Conservation (phyloP, 2,113 vertebrate species). For the Ameiurus melas region DNA sequence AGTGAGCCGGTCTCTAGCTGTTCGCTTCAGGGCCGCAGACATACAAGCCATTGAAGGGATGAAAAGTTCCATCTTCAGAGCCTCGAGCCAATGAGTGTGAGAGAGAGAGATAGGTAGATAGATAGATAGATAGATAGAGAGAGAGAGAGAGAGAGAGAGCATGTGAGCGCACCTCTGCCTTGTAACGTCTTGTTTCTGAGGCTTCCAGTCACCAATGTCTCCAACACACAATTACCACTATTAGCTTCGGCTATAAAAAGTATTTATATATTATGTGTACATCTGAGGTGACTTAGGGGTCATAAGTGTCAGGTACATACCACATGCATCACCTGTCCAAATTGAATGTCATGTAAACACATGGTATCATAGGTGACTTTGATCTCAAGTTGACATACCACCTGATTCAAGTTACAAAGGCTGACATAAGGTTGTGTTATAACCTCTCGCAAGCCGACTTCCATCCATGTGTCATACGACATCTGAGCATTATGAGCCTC, state of each 20-base stretch:
- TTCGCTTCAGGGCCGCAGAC: conserved; percentile 78
- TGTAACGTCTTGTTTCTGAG: conserved; percentile 21
- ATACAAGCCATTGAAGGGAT: conserved; percentile 79
- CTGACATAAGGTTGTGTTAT: background rate
- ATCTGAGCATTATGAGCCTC: background rate
- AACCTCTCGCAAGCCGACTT: background rate
- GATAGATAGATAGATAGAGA: background rate
- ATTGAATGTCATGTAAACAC: background rate
- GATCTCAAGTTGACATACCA: background rate
- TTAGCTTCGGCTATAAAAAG: background rate
- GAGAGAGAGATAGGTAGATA: background rate
- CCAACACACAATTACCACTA: background rate
- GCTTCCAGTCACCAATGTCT: background rate
- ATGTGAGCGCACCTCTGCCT: conserved; percentile 7
- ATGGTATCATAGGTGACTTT: background rate
- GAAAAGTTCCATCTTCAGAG: conserved; percentile 73
- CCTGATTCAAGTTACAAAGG: background rate
- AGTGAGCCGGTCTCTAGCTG: conserved; percentile 71
- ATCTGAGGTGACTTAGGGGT: background rate
- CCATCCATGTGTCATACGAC: background rate
- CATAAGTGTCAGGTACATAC: background rate
- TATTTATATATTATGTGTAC: background rate
- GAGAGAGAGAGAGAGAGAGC: conserved; percentile 8
- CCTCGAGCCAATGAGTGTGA: conserved; percentile 47
- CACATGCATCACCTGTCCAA: background rate